Percentiles rank a stretch among this genome's conserved stretches.
Evolutionary conservation across 1,140 invertebrate species (phyloP).

Genomic region (Leptinotarsa undecemlineata): DNA sequence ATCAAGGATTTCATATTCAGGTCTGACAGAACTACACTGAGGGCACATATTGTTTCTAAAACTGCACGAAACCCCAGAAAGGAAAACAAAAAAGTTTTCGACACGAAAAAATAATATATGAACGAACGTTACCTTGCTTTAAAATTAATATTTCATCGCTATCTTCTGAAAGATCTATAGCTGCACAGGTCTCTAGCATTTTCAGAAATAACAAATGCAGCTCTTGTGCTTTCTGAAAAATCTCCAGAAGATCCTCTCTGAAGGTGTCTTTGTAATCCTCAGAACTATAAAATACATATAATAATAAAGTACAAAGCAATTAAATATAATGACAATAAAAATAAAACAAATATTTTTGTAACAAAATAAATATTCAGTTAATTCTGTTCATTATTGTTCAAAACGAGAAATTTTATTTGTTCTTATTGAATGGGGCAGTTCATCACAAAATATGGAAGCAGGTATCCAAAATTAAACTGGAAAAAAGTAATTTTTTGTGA

Average conservation of each 20-base stretch:
- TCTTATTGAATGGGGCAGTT: too few relatives aligned
- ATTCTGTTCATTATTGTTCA: too few relatives aligned
- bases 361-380: too few relatives aligned
- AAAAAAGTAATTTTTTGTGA: too few relatives aligned
- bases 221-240: slow-evolving; percentile 29
- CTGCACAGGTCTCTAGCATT: slow-evolving; percentile 11
- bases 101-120: not conserved
- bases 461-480: too few relatives aligned
- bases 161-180: not conserved
- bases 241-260: slow-evolving; percentile 27
- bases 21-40: slow-evolving; percentile 24
- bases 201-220: slow-evolving; percentile 20
- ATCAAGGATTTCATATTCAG: slow-evolving; percentile 29
- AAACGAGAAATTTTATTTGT: too few relatives aligned
- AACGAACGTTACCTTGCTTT: not conserved
- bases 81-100: not conserved
- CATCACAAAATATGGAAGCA: too few relatives aligned
- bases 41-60: slow-evolving; percentile 24
- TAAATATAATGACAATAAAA: not conserved
- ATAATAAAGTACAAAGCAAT: not conserved
- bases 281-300: slow-evolving; percentile 22
- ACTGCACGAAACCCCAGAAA: slow-evolving; percentile 17
- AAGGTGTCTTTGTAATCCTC: slow-evolving; percentile 18
- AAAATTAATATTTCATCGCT: not conserved
- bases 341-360: too few relatives aligned